Base-by-base conservation (phyloP, 1,140 invertebrate genomes). In the Dendroctonus valens region DNA sequence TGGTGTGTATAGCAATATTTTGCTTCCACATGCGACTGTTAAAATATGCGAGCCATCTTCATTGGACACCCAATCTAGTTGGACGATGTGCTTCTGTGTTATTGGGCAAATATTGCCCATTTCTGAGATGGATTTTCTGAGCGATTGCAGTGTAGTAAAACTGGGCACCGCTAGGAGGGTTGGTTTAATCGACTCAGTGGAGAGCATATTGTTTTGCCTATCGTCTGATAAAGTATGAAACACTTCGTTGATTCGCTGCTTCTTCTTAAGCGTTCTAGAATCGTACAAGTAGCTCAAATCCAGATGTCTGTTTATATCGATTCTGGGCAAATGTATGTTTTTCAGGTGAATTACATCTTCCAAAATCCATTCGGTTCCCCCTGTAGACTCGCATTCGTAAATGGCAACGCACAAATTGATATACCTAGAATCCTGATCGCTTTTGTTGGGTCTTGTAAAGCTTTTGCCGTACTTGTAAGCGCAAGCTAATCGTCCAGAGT, bases 301-400 rank as follows among this genome's bases (percentile, higher is more conserved):
- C 14, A 94, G 82, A 77, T 91, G 88, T 41, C 71, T 87, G 69
- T 93, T 91, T 1, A 92, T 83, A 54, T 90, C 87, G 7, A 92
- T 91, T 52, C 91, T 79, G 0, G 92, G 92, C 60, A 95, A 75
- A 76, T 91, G 90, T 65, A 95, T 91, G 72, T 95, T 95, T 75
- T 91, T 89, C 64, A 97, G 79, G 71, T 93, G 90, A 70, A 96
- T 94, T 0, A 92, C 96, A 74, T 99, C 97, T 79, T 99, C 97
- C n/a, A 97, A 80, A n/a, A 96, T 86, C 97, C 97, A 99, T 77
- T 99, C 96, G n/a, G 87, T 88, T 65, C 92, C 97, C 62, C 97
- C 97, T 38, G 95, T 97, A 69, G 95, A 97, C 83, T 99, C 97
- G 79, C 97, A 99, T 79, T 99, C 97, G 81, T 97, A 99, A 68